Evolutionary conservation across 92 coral and sea anemone genomes (phyloP), one percentile per base, ranked within the genome.

Genomic region (Umimayanthus kanabou): DNA sequence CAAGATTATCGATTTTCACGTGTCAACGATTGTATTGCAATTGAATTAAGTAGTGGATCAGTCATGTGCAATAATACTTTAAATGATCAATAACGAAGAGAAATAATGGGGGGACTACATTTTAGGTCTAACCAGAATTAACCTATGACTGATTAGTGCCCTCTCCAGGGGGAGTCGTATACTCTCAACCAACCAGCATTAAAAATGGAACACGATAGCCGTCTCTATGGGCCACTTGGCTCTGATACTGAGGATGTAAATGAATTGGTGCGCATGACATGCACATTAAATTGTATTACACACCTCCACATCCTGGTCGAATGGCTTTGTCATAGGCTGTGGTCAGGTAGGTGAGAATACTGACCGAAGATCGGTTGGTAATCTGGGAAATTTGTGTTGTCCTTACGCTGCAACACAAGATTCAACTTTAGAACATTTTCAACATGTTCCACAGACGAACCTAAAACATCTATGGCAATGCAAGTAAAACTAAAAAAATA

Each of bases 271-370:
- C 6, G 40, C 40, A 15, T 9, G 76, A 20, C 40, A 15, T 9
- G 76, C 8, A 11, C 39, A 25, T 7, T 72, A 9, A 6, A 29
- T 72, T 6, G 1, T 40, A 45, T 42, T 39, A 40, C 87, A 11
- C 58, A 83, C 87, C 87, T 69, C 87, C 87, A 8, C 87, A 83
- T 6, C 87, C 78, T 14, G 87, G 87, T 22, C 87, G 87, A 67
- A 83, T 70, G 77, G 87, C 87, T 83, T 83, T 83, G 64, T 83
- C 87, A 29, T 83, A 83, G 3, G 22, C 87, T 20, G 76, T 83
- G 8, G 78, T 83, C 45, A 83, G 65, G 22, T 83, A 83, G 3
- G 76, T 72, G 28, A 70, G 87, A 47, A 83, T 83, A 83, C 79
- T 83, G 6, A 83, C 87, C 15, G 87, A 83, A 39, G 87, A 83